These are phyloP conservation scores for Strigops habroptila DNA, from an alignment of 2,113 vertebrate species.

Conservation along the genomic window DNA sequence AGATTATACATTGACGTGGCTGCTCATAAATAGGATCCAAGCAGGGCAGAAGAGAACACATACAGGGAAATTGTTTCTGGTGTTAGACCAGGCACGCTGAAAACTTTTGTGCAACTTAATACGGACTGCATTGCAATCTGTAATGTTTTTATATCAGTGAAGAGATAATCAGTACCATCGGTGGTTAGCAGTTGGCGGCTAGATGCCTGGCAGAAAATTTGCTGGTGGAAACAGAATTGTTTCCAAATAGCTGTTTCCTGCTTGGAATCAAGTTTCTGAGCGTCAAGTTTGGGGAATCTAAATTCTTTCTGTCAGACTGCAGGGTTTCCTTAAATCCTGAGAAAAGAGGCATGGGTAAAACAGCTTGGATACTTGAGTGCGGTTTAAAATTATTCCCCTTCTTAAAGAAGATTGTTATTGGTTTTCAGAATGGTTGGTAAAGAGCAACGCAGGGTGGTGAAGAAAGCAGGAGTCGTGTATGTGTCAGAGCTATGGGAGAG, in stretches of 20 bases:
- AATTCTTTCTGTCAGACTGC: slow-evolving; percentile 5
- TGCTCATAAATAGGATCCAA: background rate
- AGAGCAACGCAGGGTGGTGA: background rate
- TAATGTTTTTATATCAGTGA: background rate
- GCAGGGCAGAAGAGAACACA: background rate
- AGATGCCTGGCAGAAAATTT: background rate
- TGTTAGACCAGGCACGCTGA: background rate
- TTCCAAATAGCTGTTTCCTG: slow-evolving; percentile 37
- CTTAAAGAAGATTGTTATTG: background rate
- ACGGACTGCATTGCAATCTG: background rate
- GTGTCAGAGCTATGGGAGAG: background rate
- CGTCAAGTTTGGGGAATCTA: background rate
- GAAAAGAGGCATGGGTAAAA: background rate
- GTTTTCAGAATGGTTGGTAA: background rate
- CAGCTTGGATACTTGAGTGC: background rate
- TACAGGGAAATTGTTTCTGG: rapidly evolving
- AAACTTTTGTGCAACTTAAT: background rate
- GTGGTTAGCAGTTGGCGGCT: background rate
- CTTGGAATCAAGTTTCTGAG: slow-evolving; percentile 18
- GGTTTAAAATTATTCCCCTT: background rate
- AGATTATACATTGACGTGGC: background rate
- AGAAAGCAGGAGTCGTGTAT: background rate
- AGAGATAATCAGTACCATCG: background rate
- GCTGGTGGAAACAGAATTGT: slow-evolving; percentile 20
- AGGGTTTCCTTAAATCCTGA: background rate